Evolutionary conservation across 2,113 vertebrate species (phyloP), one percentile per base, ranked within the genome.

Genomic region (Numida meleagris): DNA sequence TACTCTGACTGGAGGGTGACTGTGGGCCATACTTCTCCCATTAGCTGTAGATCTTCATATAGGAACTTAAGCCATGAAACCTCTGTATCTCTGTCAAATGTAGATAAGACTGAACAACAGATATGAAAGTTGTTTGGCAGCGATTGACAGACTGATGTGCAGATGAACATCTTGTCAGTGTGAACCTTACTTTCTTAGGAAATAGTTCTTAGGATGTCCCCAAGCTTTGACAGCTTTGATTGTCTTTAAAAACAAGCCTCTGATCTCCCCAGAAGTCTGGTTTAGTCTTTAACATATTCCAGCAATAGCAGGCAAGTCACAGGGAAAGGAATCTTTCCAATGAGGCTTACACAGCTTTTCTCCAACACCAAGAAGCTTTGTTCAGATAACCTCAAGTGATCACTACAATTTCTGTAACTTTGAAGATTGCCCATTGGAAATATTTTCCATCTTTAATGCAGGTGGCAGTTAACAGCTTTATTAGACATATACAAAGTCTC

Each of bases 1-100:
- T 53, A 57, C 8, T 12, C 40, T 31, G 33, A 14, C 20, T 36
- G 10, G 8, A 86, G 55, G 12, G 15, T 65, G 33, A 51, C 24
- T 0, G 0, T 50, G 53, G 14, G 27, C n/a, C 29, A 34, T 40
- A 2, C 19, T 58, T 16, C 51, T 75, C 40, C 68, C 45, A 3
- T 46, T 24, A 77, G 61, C 50, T 58, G 29, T 61, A 51, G 15
- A 29, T 74, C 33, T 38, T 74, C 25, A 15, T 0, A 0, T 0
- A 17, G 27, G 8, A 24, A n/a, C 36, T 84, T 27, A 24, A 61
- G 36, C 34, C 57, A 25, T 45, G 29, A 81, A 12, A 46, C 19
- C 20, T 78, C 77, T 34, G 18, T 40, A 8, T n/a, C 27, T 45
- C 31, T 71, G n/a, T 58, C 50, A 81, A 27, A 51, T 42, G 19